These are phyloP conservation scores for Sinhomidia bicolor DNA, from an alignment of 2,888 invertebrate genomes.

Conservation along the genomic window DNA sequence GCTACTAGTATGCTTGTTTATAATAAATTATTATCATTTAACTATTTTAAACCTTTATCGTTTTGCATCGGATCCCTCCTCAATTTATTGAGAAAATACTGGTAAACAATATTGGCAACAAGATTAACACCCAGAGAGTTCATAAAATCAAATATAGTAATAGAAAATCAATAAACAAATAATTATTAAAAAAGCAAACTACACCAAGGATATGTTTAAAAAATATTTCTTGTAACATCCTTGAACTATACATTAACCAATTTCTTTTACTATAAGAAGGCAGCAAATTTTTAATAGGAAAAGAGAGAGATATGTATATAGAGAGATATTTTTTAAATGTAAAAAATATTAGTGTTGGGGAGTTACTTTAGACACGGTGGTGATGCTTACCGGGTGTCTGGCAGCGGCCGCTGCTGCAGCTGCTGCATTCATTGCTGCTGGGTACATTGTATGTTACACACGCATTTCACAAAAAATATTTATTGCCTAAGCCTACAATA, in stretches of 20 bases:
- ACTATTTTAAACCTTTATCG: conserved; percentile 10
- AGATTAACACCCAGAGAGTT: conserved; percentile 18
- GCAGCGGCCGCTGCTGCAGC: conserved; percentile 88
- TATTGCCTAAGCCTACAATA: conserved; percentile 56
- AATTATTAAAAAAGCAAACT: too few species aligned
- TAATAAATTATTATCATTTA: not conserved
- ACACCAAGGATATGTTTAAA: too few species aligned
- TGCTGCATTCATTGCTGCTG: conserved; percentile 90
- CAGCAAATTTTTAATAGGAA: not conserved
- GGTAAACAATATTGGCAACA: conserved; percentile 9
- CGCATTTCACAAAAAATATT: conserved; percentile 78
- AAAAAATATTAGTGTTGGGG: conserved; percentile 49
- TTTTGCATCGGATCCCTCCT: conserved; percentile 38
- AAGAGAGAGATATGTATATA: not conserved
- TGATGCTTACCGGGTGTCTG: conserved; percentile 90
- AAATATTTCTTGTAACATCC: too few species aligned
- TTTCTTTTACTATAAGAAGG: not conserved
- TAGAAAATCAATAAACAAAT: not conserved
- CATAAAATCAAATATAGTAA: not conserved
- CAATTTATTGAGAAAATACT: not conserved
- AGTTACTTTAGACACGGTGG: conserved; percentile 73
- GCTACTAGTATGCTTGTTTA: conserved; percentile 35
- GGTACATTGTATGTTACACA: conserved; percentile 89
- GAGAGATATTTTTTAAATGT: conserved; percentile 1
- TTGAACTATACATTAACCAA: too few species aligned